Evolutionary conservation across 2,797 vertebrate species (phyloP).

Genomic region (Pygocentrus nattereri): DNA sequence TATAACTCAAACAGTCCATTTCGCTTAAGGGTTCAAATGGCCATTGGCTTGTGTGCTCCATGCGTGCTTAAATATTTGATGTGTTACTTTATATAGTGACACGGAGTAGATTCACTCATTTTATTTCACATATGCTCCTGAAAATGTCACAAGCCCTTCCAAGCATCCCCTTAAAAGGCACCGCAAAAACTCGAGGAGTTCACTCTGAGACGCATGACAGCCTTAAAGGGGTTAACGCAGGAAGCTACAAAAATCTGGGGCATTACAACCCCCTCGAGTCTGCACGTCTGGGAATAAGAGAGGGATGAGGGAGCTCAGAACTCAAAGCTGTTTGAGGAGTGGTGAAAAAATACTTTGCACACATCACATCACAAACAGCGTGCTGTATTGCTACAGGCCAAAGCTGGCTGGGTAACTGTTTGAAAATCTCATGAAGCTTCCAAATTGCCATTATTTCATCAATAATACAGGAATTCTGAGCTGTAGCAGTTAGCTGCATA

Average conservation of each 20-base stretch:
- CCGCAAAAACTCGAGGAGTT: neutral
- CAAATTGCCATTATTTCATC: constrained; percentile 42
- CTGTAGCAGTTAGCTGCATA: constrained; percentile 4
- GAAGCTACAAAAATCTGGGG: constrained; percentile 36
- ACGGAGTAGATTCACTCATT: constrained; percentile 20
- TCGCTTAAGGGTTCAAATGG: neutral
- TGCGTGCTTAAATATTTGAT: constrained; percentile 41
- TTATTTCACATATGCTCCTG: constrained; percentile 34
- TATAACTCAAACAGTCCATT: constrained; percentile 1
- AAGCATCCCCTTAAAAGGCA: constrained; percentile 1
- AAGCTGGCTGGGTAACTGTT: constrained; percentile 3
- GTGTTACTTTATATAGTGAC: constrained; percentile 11
- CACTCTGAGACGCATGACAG: constrained; percentile 12
- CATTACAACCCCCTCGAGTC: constrained; percentile 40
- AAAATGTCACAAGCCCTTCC: constrained; percentile 22
- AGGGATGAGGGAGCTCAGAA: neutral
- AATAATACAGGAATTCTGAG: constrained; percentile 44
- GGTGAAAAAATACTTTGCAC: neutral
- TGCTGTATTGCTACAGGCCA: neutral
- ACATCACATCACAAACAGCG: constrained; percentile 2
- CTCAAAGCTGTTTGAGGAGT: constrained; percentile 4
- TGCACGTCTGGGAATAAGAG: constrained; percentile 11
- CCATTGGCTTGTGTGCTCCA: neutral
- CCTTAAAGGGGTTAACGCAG: constrained; percentile 20
- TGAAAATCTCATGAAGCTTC: constrained; percentile 6